Conservation (phyloP, 2,888 invertebrate species). For the Toxonevra muliebris region DNA sequence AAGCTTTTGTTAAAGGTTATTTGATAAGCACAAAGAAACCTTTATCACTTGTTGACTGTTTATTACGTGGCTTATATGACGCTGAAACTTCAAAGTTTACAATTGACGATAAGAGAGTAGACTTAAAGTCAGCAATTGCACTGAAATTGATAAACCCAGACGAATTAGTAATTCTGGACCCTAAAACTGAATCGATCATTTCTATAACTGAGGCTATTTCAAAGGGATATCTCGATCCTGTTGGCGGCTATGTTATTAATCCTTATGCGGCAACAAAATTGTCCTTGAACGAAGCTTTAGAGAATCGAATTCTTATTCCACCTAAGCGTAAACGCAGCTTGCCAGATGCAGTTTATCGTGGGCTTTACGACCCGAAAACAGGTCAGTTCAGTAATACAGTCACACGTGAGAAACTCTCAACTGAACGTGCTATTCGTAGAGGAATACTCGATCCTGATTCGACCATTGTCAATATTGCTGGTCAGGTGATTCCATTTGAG, state of each 20-base stretch:
- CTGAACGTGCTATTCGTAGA: slow-evolving; percentile 84
- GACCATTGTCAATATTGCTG: slow-evolving; percentile 84
- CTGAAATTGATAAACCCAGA: slow-evolving; percentile 79
- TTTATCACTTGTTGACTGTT: slow-evolving; percentile 83
- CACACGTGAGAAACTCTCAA: slow-evolving; percentile 80
- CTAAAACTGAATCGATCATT: slow-evolving; percentile 81
- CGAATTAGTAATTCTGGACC: slow-evolving; percentile 81
- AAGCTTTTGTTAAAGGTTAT: slow-evolving; percentile 83
- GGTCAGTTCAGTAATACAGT: slow-evolving; percentile 84
- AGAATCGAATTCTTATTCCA: slow-evolving; percentile 82
- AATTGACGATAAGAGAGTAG: slow-evolving; percentile 75
- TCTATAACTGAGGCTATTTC: slow-evolving; percentile 82
- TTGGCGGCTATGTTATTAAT: slow-evolving; percentile 81
- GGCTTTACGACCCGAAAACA: slow-evolving; percentile 86
- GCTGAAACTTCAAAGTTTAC: slow-evolving; percentile 76
- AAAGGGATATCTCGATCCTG: slow-evolving; percentile 79
- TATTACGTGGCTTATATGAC: slow-evolving; percentile 83
- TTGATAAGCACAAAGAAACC: slow-evolving; percentile 81
- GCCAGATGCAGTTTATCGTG: slow-evolving; percentile 90
- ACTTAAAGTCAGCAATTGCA: slow-evolving; percentile 78
- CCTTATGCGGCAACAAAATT: slow-evolving; percentile 78
- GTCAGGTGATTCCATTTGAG: slow-evolving; percentile 83
- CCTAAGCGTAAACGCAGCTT: slow-evolving; percentile 84
- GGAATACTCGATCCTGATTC: slow-evolving; percentile 86
- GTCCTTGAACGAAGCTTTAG: slow-evolving; percentile 83